Base-by-base conservation (phyloP, 2,113 vertebrate species). In the Cynoglossus semilaevis region DNA sequence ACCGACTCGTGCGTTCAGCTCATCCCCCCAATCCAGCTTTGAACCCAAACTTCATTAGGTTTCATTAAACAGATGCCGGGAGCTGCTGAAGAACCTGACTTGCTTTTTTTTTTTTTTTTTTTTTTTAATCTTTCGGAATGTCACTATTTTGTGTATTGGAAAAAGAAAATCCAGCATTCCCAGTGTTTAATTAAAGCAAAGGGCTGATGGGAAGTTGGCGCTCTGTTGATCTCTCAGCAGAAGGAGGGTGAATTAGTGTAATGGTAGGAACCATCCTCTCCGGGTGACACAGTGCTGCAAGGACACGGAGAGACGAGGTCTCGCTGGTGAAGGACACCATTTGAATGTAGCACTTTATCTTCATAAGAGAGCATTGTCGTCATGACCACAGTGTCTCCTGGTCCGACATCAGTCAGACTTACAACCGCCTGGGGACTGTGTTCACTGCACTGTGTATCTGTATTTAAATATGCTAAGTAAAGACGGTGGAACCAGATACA, bases 391-490 rank as follows among this genome's bases (percentile, higher is more conserved):
- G 58, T 43, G 48, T 52, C 46, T 34, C 62, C 57, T 51, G 58
- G 54, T 55, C 53, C 50, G 34, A 18, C 53, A 67, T 68, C 51
- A 66, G 44, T 71, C 70, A 67, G 58, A 51, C 73, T 74, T 70
- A 79, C 64, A 65, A 56, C 43, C 43, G 68, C 34, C 63, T 15
- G 16, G 60, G 62, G 55, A 66, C 19, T 43, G 57, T 34, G 47
- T 22, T 34, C 12, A 5, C 4, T 18, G 43, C 10, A 9, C 12
- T 17, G n/a, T n/a, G n/a, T n/a, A 11, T 52, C 52, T 34, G 40
- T 18, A 11, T 52, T 57, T 41, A 34, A 40, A 46, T 51, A n/a
- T 18, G 44, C 44, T 22, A 22, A 9, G 36, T n/a, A n/a, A 15
- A 1, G 19, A n/a, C 5, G 35, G 46, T 9, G 43, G 18, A 8